Evolutionary conservation across 1,140 invertebrate species (phyloP), one percentile per base, ranked within the genome.

Genomic region (Hylaeus volcanicus): DNA sequence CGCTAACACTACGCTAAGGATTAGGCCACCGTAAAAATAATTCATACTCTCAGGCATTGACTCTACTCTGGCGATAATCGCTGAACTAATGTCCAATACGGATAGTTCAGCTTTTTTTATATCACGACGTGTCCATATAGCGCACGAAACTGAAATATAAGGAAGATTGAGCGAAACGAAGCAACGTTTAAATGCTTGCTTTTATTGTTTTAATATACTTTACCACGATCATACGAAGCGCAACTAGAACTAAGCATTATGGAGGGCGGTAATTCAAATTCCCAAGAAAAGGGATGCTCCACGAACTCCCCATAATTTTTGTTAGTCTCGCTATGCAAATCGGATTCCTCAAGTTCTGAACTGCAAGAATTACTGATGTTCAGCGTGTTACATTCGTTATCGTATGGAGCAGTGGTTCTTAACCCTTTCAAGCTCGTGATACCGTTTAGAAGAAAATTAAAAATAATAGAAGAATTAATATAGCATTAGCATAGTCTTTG

Each of bases 101-200:
- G 98, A 98, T 71, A 99, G 94, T 90, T 99, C 97, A 0, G 97
- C 97, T 92, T 99, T 98, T 89, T 98, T 97, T 43, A 97, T 96
- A 85, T 98, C 97, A 26, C 96, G 95, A 64, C 95, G 95, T 90
- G 98, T 97, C 98, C 98, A 99, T 92, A 99, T 97, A 56, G 98
- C 98, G 90, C 98, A 99, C 83, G 97, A 98, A 73, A 98, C 97
- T 98, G 89, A 93, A 90, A 83, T 80, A 81, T 73, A 26, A 26
- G 26, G 26, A 26, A 0, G 26, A 26, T 26, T 26, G 26, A 26
- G 26, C 26, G 26, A 26, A 26, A 26, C 26, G 26, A 26, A 26
- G 26, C 26, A 26, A 26, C 26, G 26, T 26, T 26, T 26, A 26
- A 26, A 26, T 26, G 26, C 26, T 26, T 26, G 26, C 26, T 26